Evolutionary conservation across 2,113 vertebrate species (phyloP).

Genomic region (Sprattus sprattus): DNA sequence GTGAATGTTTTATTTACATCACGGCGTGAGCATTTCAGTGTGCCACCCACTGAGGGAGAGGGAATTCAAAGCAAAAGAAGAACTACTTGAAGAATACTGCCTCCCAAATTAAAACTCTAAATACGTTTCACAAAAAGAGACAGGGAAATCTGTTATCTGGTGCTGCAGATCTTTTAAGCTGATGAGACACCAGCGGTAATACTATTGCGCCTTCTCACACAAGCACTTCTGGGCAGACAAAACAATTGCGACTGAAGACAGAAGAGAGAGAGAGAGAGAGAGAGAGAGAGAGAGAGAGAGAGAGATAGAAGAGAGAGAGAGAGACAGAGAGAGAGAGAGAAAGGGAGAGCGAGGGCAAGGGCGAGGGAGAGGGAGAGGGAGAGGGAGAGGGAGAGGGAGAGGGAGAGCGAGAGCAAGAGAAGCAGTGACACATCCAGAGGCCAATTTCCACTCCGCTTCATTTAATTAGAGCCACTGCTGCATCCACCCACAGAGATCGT

Average conservation of each 20-base stretch:
- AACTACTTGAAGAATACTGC: not conserved
- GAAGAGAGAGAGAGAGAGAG: not conserved
- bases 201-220: not conserved
- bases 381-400: not conserved
- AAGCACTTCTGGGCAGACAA: not conserved
- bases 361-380: not conserved
- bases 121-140: not conserved
- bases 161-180: not conserved
- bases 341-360: not conserved
- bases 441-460: conserved; percentile 1
- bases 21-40: not conserved
- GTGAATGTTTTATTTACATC: not conserved
- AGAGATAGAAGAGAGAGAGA: not conserved
- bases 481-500: conserved; percentile 27
- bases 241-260: not conserved
- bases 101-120: not conserved
- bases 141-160: not conserved
- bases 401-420: not conserved
- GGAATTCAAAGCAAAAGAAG: not conserved
- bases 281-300: not conserved
- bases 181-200: not conserved
- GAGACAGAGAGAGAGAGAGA: not conserved
- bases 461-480: conserved; percentile 10
- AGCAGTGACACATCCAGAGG: not conserved
- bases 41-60: not conserved